Conservation (phyloP, 2,888 invertebrate species). For the Pomacea canaliculata region DNA sequence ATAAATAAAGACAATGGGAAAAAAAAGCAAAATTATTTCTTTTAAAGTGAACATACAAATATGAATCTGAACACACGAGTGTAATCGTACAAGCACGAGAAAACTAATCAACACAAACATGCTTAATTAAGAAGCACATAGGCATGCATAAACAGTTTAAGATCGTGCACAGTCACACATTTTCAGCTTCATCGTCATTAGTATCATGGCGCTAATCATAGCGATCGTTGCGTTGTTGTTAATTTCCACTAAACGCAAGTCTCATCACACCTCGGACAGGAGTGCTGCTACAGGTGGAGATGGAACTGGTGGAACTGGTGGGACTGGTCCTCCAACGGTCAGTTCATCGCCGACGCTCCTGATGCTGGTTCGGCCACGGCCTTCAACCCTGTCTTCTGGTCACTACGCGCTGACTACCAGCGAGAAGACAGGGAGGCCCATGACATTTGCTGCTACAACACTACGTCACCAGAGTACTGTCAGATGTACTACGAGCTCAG, state of each 20-base stretch:
- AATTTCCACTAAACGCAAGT: not conserved
- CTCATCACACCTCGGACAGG: not conserved
- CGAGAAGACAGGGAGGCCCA: conserved; percentile 5
- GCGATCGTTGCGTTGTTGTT: no score
- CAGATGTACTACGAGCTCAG: conserved; percentile 1
- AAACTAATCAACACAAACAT: no score
- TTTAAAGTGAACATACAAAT: no score
- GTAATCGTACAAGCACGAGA: no score
- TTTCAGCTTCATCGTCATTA: no score
- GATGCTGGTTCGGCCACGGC: no score
- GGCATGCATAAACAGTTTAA: no score
- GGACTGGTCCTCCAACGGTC: not conserved
- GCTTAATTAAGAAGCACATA: no score
- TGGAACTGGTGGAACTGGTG: not conserved
- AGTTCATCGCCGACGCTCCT: not conserved
- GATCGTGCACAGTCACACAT: no score
- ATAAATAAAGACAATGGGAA: no score
- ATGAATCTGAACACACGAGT: not conserved
- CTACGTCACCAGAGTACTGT: not conserved
- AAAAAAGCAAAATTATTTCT: no score
- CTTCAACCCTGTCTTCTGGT: not conserved
- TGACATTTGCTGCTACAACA: not conserved
- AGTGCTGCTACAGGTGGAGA: conserved; percentile 5
- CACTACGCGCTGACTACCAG: not conserved
- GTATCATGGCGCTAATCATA: no score